Base-by-base conservation (phyloP, 2,888 invertebrate species). In the Atherix ibis region DNA sequence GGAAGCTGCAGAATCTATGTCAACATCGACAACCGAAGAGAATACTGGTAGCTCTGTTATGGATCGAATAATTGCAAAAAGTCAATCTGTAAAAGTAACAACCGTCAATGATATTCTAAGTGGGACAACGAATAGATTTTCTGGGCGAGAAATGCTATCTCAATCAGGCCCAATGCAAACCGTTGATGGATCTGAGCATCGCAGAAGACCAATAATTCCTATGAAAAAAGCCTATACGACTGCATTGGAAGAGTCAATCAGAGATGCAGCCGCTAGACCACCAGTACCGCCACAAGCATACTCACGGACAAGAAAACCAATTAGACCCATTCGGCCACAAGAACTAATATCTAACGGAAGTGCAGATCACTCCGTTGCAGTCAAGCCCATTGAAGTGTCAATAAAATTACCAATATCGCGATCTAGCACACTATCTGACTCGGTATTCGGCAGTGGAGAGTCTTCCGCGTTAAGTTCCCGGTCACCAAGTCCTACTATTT, bases 401-500 rank as follows among this genome's bases (percentile, higher is more conserved):
- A 36, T 53, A 40, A 51, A 49, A 44, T 43, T 53, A 35, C 48
- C 52, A 29, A 42, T 46, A 22, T 22, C 22, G 6, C 6, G 22
- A 22, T 22, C 6, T 10, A 22, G 22, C 22, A 22, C 22, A 22
- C 10, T 8, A 8, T 22, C 22, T 8, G 10, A 22, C 10, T 22
- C 22, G 6, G 6, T 6, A 15, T 10, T 26, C 14, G 22, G 24
- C 31, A 47, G 46, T 16, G 33, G 44, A 16, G 48, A 48, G 39
- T 59, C 48, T 34, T 44, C 59, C 5, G 27, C 37, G 6, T 48
- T 64, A 12, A 54, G 64, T 19, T 67, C 68, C 18, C 62, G 71
- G 44, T 73, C 72, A 27, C 71, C 72, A 4, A 72, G 72, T 51
- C 72, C 72, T 9, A 44, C 46, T 8, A 16, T 29, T 53, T 44